These are phyloP conservation scores for Lophius piscatorius DNA, from an alignment of 2,113 vertebrate species.

Conservation along the genomic window DNA sequence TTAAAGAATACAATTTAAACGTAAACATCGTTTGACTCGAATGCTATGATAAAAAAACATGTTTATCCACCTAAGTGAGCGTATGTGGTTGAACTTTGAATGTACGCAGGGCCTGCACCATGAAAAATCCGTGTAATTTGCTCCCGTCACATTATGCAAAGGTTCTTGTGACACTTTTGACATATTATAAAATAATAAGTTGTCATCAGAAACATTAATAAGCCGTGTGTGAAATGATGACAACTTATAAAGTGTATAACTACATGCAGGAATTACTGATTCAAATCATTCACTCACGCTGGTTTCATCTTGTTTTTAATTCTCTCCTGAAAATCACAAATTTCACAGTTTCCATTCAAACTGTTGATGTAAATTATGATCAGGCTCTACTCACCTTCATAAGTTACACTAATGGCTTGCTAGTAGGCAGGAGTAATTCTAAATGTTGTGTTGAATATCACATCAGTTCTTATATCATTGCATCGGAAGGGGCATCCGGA, in stretches of 20 bases:
- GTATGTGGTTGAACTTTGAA: conserved; percentile 20
- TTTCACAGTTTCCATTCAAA: conserved; percentile 18
- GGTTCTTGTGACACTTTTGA: not conserved
- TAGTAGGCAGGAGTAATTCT: too few relatives aligned
- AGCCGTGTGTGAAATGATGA: not conserved
- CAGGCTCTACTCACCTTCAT: conserved; percentile 12
- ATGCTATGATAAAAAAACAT: conserved; percentile 38
- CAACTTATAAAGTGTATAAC: not conserved
- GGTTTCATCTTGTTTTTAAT: not conserved
- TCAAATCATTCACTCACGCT: not conserved
- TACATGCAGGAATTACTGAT: not conserved
- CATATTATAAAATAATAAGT: not conserved
- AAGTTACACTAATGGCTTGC: not conserved
- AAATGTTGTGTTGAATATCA: conserved; percentile 4
- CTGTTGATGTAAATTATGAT: conserved; percentile 17
- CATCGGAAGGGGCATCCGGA: too few relatives aligned
- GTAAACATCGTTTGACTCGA: conserved; percentile 44
- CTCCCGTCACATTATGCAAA: not conserved
- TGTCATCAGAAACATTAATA: not conserved
- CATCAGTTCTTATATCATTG: too few relatives aligned
- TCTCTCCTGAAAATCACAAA: conserved; percentile 14
- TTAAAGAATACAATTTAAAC: conserved; percentile 35
- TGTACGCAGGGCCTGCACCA: not conserved
- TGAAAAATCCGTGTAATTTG: conserved; percentile 13
- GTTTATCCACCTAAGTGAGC: not conserved